Base-by-base conservation (phyloP, 1,140 invertebrate genomes). In the Drosophila pectinifera region DNA sequence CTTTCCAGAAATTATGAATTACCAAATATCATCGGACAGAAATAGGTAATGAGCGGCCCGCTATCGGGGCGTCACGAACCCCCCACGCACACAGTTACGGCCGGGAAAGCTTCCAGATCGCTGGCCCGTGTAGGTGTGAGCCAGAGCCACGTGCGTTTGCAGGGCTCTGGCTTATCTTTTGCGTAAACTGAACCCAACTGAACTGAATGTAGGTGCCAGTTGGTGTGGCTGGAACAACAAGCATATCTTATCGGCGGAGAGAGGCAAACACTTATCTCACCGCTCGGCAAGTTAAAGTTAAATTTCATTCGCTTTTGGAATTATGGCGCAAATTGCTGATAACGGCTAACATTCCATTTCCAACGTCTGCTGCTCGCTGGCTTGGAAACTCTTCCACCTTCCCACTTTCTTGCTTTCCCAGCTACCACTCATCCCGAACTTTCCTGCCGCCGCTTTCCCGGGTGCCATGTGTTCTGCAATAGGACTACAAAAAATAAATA, bases 241-340 rank as follows among this genome's bases (percentile, higher is more conserved):
- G 48, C 81, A 84, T 84, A 84, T 84, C 81, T 85, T 85, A 85
- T 85, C 82, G 63, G 5, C 14, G 58, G 63, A 64, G 59, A 51
- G 68, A 26, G 43, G 41, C 39, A 58, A 41, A 38, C 49, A 46
- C 75, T 88, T 86, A 86, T 83, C 83, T 83, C 83, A 56, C 18
- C 16, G 26, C 59, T 68, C 61, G 62, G 65, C 75, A 86, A 82
- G 69, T 70, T 81, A 79, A 86, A 82, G 69, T 70, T 81, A 45
- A 78, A 57, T 78, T 85, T 75, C 78, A 86, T 82, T 78, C 62
- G 58, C 76, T 61, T 76, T 73, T 51, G 36, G 81, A 77, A 77
- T 77, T 84, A 85, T 85, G 81, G 73, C 81, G 63, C 43, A 88
- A 85, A 83, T 56, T 46, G 65, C 56, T 62, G 84, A 89, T 88